These are phyloP conservation scores for Bujurquina vittata DNA, from an alignment of 2,113 vertebrate species.

Conservation along the genomic window DNA sequence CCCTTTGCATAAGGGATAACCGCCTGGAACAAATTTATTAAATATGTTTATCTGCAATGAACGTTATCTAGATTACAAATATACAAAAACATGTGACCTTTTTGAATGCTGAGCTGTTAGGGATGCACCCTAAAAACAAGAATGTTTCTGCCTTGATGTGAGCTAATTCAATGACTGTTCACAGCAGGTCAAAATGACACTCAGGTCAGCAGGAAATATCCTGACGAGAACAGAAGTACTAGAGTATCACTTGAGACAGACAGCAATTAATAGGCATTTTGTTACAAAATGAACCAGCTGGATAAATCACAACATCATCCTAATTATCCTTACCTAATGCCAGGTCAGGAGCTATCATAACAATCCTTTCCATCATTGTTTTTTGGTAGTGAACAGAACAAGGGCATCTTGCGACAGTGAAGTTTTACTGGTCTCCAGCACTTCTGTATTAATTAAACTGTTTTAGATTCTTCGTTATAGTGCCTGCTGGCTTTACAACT, in stretches of 20 bases:
- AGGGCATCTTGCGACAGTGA: not conserved
- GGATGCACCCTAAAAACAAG: fast-evolving
- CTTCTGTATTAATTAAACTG: not conserved
- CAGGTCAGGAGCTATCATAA: too few species aligned
- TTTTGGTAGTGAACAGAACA: not conserved
- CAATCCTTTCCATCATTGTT: not conserved
- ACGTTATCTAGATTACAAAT: not conserved
- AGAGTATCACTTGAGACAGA: not conserved
- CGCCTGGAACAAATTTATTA: too few species aligned
- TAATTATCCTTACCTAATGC: not conserved
- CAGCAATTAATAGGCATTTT: not conserved
- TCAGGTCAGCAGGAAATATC: constrained; percentile 3
- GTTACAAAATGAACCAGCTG: not conserved
- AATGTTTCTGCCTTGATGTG: too few species aligned
- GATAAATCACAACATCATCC: not conserved
- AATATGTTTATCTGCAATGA: too few species aligned
- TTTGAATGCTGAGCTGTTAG: not conserved
- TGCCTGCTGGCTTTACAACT: not conserved
- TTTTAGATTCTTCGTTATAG: not conserved
- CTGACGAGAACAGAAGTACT: not conserved
- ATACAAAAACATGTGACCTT: not conserved
- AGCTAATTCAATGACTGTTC: not conserved
- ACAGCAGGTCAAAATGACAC: not conserved
- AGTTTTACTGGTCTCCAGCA: not conserved
- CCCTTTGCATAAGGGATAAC: too few species aligned